Evolutionary conservation across 2,888 invertebrate species (phyloP).

Genomic region (Orchestes rusci): DNA sequence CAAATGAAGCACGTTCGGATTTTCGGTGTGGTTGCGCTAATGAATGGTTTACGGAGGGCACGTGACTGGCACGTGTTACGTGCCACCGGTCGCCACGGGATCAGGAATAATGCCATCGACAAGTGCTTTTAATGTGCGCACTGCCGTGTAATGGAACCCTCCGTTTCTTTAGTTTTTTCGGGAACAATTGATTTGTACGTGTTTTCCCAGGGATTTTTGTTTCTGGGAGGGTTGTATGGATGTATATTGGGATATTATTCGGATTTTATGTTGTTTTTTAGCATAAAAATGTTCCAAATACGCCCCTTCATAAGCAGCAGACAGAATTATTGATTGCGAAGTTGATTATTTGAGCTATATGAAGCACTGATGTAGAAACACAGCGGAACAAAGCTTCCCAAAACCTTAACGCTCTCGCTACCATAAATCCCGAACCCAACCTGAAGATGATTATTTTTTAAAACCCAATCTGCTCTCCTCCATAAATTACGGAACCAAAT

Average conservation of each 20-base stretch:
- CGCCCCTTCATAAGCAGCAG: too few species aligned
- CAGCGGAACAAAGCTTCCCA: too few species aligned
- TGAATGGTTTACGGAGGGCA: slow-evolving; percentile 46
- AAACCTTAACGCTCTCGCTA: too few species aligned
- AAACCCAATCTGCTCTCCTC: too few species aligned
- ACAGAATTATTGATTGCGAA: too few species aligned
- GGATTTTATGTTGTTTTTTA: slow-evolving; percentile 2
- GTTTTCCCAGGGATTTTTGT: slow-evolving; percentile 15
- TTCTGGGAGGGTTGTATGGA: slow-evolving; percentile 7
- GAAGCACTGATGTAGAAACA: too few species aligned
- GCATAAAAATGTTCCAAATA: too few species aligned
- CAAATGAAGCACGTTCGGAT: slow-evolving; percentile 32
- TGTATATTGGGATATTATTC: slow-evolving; percentile 3
- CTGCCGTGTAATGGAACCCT: slow-evolving; percentile 23
- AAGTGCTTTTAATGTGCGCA: slow-evolving; percentile 36
- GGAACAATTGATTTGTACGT: slow-evolving; percentile 15
- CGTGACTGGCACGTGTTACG: slow-evolving; percentile 41
- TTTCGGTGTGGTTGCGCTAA: slow-evolving; percentile 46
- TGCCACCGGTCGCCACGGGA: slow-evolving; percentile 38
- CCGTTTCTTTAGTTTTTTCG: slow-evolving; percentile 14
- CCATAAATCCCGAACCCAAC: too few species aligned
- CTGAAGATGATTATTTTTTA: too few species aligned
- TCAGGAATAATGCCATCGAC: slow-evolving; percentile 42
- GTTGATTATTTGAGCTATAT: too few species aligned
- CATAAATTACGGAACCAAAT: too few species aligned